Conservation (phyloP, 2,113 vertebrate genomes). For the Podarcis cretensis region DNA sequence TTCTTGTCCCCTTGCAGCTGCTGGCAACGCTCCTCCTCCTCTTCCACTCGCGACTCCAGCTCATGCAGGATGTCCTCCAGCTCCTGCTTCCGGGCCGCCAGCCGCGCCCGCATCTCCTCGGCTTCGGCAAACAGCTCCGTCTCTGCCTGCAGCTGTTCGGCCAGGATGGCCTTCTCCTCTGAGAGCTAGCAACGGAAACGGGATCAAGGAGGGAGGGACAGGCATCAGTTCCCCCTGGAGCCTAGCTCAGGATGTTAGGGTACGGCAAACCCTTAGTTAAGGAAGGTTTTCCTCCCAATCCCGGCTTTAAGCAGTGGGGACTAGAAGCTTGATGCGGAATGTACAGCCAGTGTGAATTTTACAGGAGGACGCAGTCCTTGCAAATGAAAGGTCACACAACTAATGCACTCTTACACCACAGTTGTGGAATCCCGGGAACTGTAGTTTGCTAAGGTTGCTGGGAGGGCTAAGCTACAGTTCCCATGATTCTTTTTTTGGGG, state of each 20-base stretch:
- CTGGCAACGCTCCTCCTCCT: slow-evolving; percentile 82
- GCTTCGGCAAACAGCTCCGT: slow-evolving; percentile 88
- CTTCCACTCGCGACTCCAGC: slow-evolving; percentile 83
- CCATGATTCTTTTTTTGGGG: too few relatives aligned
- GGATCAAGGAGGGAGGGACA: background rate
- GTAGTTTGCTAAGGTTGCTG: too few relatives aligned
- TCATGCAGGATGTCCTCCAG: slow-evolving; percentile 85
- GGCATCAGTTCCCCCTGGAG: background rate
- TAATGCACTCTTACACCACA: too few relatives aligned
- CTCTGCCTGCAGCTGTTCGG: slow-evolving; percentile 88
- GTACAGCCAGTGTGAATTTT: too few relatives aligned
- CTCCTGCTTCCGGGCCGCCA: slow-evolving; percentile 83
- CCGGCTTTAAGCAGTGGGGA: too few relatives aligned
- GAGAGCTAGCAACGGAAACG: slow-evolving; percentile 66
- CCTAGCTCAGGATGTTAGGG: background rate
- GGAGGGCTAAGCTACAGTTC: too few relatives aligned
- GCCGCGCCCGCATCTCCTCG: slow-evolving; percentile 83
- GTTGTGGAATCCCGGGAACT: too few relatives aligned
- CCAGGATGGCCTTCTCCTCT: slow-evolving; percentile 84
- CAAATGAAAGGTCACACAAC: too few relatives aligned
- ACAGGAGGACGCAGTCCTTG: too few relatives aligned
- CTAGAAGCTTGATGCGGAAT: too few relatives aligned
- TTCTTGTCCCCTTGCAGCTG: slow-evolving; percentile 84
- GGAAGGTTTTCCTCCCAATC: too few relatives aligned
- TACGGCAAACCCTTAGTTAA: too few relatives aligned